phyloP scores from a whole-genome alignment of 2,113 vertebrate genomes.

The Herpetotheres cachinnans region DNA sequence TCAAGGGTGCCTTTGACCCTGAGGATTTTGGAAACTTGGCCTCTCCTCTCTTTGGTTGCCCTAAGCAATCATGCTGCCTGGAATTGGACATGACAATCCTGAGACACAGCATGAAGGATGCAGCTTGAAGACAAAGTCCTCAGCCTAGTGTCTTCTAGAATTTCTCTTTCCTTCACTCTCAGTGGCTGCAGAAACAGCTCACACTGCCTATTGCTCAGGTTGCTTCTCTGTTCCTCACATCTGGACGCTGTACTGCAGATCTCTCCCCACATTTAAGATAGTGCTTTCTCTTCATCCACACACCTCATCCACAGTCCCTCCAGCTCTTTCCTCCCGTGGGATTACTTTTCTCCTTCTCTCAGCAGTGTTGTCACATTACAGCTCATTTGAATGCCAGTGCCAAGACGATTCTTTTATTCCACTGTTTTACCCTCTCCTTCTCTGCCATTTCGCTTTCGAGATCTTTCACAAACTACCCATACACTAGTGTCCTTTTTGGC shows the following conservation, averaged over 20 bases:
- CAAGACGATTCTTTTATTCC: neutral
- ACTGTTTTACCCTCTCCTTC: neutral
- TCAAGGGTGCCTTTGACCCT: fast-evolving
- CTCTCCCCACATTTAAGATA: neutral
- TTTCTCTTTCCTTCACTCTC: neutral
- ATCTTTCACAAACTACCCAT: neutral
- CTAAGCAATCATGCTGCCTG: neutral
- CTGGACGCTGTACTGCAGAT: too few species aligned
- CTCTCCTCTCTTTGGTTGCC: neutral
- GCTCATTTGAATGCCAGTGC: neutral
- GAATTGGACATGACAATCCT: neutral
- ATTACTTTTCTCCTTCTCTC: neutral
- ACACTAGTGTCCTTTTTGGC: neutral
- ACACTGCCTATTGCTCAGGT: too few species aligned
- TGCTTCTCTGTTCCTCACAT: neutral
- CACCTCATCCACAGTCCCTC: neutral
- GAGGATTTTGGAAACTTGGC: neutral
- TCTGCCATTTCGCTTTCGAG: neutral
- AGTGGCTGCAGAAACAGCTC: neutral
- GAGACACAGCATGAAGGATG: neutral
- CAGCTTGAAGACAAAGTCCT: neutral
- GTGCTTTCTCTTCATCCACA: neutral
- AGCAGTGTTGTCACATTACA: neutral
- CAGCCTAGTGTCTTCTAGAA: neutral
- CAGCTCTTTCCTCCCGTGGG: neutral